These are phyloP conservation scores for Lordiphosa stackelbergi DNA, from an alignment of 1,140 invertebrate genomes.

Conservation along the genomic window DNA sequence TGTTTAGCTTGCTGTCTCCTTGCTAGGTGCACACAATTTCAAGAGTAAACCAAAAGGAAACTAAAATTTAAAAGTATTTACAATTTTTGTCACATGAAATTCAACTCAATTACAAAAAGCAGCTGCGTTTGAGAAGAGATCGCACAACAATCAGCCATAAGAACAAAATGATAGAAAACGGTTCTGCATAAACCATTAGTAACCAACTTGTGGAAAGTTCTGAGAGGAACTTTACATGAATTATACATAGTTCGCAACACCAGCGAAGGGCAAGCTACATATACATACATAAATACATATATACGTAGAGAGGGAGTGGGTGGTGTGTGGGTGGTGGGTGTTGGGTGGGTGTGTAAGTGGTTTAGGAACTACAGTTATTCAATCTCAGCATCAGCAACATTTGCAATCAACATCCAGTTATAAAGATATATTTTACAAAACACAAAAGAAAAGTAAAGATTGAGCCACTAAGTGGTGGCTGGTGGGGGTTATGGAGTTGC, in stretches of 20 bases:
- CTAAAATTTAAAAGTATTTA: slow-evolving; percentile 37
- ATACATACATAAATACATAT: slow-evolving; percentile 14
- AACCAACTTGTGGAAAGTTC: slow-evolving; percentile 25
- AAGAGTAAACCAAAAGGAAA: slow-evolving; percentile 10
- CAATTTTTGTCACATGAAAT: slow-evolving; percentile 25
- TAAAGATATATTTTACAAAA: slow-evolving; percentile 50
- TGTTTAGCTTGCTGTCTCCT: slow-evolving; percentile 43
- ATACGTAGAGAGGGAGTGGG: slow-evolving; percentile 8
- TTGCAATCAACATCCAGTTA: slow-evolving; percentile 55
- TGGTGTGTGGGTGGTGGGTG: slow-evolving; percentile 5
- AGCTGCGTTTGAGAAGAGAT: slow-evolving; percentile 46
- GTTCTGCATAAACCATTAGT: slow-evolving; percentile 14
- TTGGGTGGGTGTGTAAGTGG: slow-evolving; percentile 7
- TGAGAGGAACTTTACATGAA: slow-evolving; percentile 26
- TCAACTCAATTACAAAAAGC: slow-evolving; percentile 44
- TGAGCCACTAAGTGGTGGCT: slow-evolving; percentile 1
- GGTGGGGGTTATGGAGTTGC: slow-evolving; percentile 21
- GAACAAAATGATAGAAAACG: slow-evolving; percentile 14
- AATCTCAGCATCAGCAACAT: slow-evolving; percentile 46
- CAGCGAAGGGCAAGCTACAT: slow-evolving; percentile 57
- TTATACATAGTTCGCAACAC: slow-evolving; percentile 46
- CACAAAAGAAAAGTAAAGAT: slow-evolving; percentile 22
- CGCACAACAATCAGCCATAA: slow-evolving; percentile 59
- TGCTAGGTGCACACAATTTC: slow-evolving; percentile 48
- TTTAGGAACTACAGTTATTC: slow-evolving; percentile 41